Conservation (phyloP, 1,140 invertebrate species). For the Mizuhopecten yessoensis region DNA sequence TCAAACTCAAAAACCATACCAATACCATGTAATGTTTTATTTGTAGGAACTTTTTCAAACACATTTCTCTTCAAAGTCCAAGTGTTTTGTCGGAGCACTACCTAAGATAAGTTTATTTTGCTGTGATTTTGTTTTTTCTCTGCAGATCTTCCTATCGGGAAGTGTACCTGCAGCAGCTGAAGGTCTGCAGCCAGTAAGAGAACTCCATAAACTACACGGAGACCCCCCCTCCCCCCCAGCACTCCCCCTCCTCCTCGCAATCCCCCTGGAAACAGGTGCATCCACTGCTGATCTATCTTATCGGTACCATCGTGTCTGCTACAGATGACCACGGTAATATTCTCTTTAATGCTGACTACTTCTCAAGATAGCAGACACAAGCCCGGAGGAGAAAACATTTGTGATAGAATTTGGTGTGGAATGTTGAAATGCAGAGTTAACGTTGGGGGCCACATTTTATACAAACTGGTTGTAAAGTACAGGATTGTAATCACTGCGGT, state of each 20-base stretch:
- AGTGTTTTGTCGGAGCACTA: background rate
- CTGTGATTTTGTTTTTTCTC: background rate
- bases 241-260: background rate
- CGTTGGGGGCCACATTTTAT: background rate
- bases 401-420: constrained; percentile 33
- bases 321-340: constrained; percentile 1
- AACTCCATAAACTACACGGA: background rate
- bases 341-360: background rate
- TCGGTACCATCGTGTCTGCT: background rate
- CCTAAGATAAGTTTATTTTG: constrained; percentile 5
- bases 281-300: background rate
- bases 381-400: background rate
- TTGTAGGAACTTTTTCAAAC: constrained; percentile 1
- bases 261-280: constrained; percentile 29
- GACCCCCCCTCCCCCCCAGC: background rate
- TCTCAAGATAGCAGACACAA: background rate
- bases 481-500: background rate
- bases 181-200: background rate
- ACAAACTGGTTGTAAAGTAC: background rate
- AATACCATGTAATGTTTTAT: background rate
- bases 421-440: background rate
- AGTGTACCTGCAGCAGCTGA: background rate
- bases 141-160: background rate
- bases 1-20: background rate
- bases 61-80: background rate